phyloP scores from a whole-genome alignment of 2,113 vertebrate genomes.

The Nothocercus julius region DNA sequence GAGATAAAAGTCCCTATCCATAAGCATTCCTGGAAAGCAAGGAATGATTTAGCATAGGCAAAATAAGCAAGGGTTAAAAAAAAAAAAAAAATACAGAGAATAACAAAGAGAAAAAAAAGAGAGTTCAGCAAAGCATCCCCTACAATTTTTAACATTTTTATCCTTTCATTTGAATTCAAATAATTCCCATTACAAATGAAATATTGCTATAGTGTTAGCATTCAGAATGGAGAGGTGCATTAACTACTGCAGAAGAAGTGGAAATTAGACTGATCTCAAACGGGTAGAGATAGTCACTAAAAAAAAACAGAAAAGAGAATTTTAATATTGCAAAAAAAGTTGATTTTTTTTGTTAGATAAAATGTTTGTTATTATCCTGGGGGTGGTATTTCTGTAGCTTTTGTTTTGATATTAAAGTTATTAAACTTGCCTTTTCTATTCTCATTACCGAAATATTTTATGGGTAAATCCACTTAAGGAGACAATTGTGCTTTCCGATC shows the following conservation, averaged over 20 bases:
- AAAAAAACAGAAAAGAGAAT: not conserved
- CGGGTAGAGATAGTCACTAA: not conserved
- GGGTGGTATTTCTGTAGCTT: constrained; percentile 47
- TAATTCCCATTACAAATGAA: not conserved
- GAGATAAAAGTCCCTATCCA: not conserved
- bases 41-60: not conserved
- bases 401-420: constrained; percentile 67
- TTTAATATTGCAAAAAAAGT: constrained; percentile 12
- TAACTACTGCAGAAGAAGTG: not conserved
- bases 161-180: not conserved
- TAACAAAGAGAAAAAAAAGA: not conserved
- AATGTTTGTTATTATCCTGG: constrained; percentile 42
- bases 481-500: constrained; percentile 77
- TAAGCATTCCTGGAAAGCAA: not conserved
- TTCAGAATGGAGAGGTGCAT: not conserved
- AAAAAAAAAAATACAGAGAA: not conserved
- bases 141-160: not conserved
- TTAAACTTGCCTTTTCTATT: constrained; percentile 70
- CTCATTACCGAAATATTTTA: constrained; percentile 72
- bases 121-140: not conserved
- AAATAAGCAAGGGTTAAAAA: not conserved
- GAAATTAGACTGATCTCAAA: constrained; percentile 1
- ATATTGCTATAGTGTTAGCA: not conserved
- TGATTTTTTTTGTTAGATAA: constrained; percentile 36
- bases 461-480: constrained; percentile 73